These are phyloP conservation scores for Batillaria attramentaria DNA, from an alignment of 1,140 invertebrate genomes.

Conservation along the genomic window DNA sequence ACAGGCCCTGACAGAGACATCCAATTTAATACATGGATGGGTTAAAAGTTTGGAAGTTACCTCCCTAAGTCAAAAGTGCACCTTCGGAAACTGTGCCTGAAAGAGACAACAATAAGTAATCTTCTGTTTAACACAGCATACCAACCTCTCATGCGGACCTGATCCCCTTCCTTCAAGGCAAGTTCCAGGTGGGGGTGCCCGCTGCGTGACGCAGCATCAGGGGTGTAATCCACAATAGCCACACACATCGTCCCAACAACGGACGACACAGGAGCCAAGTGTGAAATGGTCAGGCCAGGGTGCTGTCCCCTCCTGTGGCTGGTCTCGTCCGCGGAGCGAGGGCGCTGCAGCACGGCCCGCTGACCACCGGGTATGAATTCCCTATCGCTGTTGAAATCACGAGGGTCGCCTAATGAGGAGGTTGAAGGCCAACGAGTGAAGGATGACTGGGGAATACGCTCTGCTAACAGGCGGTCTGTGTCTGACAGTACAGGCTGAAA, in stretches of 20 bases:
- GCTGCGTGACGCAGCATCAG: slow-evolving; percentile 57
- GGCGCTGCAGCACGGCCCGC: neutral
- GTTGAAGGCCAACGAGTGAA: slow-evolving; percentile 33
- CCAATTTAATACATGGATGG: no score
- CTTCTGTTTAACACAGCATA: no score
- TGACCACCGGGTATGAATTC: slow-evolving; percentile 33
- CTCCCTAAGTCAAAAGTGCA: no score
- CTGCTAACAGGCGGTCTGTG: slow-evolving; percentile 17
- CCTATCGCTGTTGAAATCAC: slow-evolving; percentile 36
- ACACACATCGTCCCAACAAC: slow-evolving; percentile 36
- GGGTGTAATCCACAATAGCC: slow-evolving; percentile 60
- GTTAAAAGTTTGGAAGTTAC: no score
- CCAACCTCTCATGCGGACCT: slow-evolving; percentile 58
- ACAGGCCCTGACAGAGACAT: no score
- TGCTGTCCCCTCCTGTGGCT: slow-evolving; percentile 24
- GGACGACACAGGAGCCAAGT: slow-evolving; percentile 1
- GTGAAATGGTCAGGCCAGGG: neutral
- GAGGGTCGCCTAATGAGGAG: slow-evolving; percentile 39
- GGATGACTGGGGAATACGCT: slow-evolving; percentile 2
- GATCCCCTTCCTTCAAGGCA: slow-evolving; percentile 58
- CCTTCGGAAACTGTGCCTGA: no score
- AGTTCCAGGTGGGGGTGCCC: slow-evolving; percentile 53
- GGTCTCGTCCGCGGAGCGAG: slow-evolving; percentile 23
- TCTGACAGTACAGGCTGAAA: slow-evolving; percentile 7
- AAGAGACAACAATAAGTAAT: no score